Percentiles rank a stretch among this genome's conserved stretches.
Evolutionary conservation across 2,797 vertebrate genomes (phyloP).

Genomic region (Pteropus rufus): DNA sequence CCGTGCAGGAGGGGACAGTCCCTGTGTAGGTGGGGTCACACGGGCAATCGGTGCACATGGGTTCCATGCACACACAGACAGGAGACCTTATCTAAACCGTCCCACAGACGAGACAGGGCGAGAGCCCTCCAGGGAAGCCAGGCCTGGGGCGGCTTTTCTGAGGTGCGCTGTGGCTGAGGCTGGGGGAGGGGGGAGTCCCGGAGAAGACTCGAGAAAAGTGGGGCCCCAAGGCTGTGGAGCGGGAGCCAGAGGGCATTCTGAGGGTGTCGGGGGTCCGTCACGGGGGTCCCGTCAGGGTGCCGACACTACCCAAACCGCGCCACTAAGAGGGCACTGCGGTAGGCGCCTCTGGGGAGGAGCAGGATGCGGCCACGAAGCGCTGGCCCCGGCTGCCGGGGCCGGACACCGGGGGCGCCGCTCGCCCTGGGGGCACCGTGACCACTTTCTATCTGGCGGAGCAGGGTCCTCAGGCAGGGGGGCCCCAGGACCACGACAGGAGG

Average conservation of each 20-base stretch:
- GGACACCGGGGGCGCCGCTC: too few relatives aligned
- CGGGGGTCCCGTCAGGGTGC: neutral
- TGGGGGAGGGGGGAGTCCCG: neutral
- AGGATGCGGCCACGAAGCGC: neutral
- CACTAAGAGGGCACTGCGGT: neutral
- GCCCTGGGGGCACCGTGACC: too few relatives aligned
- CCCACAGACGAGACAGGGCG: neutral
- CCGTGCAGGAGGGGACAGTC: too few relatives aligned
- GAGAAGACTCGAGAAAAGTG: fast-evolving
- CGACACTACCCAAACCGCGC: fast-evolving
- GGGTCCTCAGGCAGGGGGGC: too few relatives aligned
- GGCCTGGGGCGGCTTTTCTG: too few relatives aligned
- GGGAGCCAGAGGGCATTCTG: neutral
- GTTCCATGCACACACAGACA: too few relatives aligned
- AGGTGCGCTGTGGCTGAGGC: neutral
- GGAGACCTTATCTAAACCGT: fast-evolving
- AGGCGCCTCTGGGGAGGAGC: neutral
- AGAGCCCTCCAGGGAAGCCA: too few relatives aligned
- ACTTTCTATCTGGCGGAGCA: too few relatives aligned
- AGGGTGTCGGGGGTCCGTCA: neutral
- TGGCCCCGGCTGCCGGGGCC: too few relatives aligned
- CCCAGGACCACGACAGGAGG: too few relatives aligned
- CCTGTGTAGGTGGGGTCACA: neutral
- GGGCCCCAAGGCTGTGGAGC: too few relatives aligned
- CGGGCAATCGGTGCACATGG: fast-evolving